phyloP scores from a whole-genome alignment of 1,140 invertebrate species.

The Formica exsecta region DNA sequence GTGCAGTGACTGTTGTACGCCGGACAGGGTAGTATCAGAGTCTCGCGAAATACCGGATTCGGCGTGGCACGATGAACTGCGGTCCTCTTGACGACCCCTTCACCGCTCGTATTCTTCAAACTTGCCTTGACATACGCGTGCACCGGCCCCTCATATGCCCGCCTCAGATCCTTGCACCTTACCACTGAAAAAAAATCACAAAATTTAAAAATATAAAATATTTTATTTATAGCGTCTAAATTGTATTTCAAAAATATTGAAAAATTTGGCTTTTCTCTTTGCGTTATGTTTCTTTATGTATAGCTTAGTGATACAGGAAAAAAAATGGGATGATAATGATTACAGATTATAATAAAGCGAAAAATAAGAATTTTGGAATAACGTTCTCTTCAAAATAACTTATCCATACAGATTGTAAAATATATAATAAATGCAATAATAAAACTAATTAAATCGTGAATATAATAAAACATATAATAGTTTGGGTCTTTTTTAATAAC shows the following conservation, averaged over 20 bases:
- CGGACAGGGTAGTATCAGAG: conserved; percentile 82
- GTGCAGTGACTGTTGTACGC: conserved; percentile 80
- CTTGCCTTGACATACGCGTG: conserved; percentile 86
- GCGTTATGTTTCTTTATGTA: not conserved
- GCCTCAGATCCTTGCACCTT: conserved; percentile 84
- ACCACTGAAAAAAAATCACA: conserved; percentile 80
- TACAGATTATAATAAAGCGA: not conserved
- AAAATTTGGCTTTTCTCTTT: no score
- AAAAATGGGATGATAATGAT: no score
- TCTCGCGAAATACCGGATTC: conserved; percentile 85
- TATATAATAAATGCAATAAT: not conserved
- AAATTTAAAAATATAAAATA: conserved; percentile 25
- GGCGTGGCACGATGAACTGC: conserved; percentile 86
- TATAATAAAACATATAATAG: not conserved
- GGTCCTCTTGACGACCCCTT: conserved; percentile 84
- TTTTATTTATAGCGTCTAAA: not conserved
- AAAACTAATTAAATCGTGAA: not conserved
- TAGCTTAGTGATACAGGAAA: no score
- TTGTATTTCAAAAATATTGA: no score
- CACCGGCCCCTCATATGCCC: conserved; percentile 83
- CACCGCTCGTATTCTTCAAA: conserved; percentile 82
- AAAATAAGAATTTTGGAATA: conserved; percentile 21
- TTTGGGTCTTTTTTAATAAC: not conserved
- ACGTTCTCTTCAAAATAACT: not conserved
- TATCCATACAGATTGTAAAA: not conserved